Conservation (phyloP, 1,140 invertebrate species). For the Drosophila paulistorum region DNA sequence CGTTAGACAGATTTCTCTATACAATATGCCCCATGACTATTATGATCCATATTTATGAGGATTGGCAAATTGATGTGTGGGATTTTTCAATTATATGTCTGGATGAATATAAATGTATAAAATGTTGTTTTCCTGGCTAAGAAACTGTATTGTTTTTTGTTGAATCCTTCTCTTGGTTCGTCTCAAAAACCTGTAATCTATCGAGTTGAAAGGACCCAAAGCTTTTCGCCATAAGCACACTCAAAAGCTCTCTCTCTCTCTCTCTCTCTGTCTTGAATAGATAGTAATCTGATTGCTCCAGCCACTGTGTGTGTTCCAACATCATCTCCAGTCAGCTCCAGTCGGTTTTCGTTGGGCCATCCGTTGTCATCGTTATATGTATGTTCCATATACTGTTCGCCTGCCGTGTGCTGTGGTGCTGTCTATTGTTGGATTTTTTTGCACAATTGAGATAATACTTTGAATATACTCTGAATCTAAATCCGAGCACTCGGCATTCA, state of each 20-base stretch:
- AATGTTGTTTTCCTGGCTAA: not conserved
- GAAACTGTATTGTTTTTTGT: too few species aligned
- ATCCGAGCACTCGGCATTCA: conserved; percentile 2
- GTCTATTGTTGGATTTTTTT: conserved; percentile 34
- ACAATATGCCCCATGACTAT: conserved; percentile 21
- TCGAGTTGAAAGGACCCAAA: not conserved
- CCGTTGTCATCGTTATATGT: conserved; percentile 59
- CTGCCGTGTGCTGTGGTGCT: conserved; percentile 10
- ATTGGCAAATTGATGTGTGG: conserved; percentile 39
- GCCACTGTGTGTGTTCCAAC: not conserved
- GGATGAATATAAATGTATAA: conserved; percentile 4
- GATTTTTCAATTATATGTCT: conserved; percentile 35
- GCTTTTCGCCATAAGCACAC: not conserved
- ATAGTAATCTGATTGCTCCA: not conserved
- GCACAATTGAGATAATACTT: conserved; percentile 24
- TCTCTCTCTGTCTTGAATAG: not conserved
- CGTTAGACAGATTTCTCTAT: conserved; percentile 46
- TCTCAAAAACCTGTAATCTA: not conserved
- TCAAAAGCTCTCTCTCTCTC: conserved; percentile 8
- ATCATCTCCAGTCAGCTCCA: conserved; percentile 63
- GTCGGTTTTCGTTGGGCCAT: conserved; percentile 46
- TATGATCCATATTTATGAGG: conserved; percentile 12
- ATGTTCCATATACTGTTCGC: conserved; percentile 10
- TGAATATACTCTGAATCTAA: conserved; percentile 12
- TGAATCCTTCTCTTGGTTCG: too few species aligned